These are phyloP conservation scores for Heliconius charithonia DNA, from an alignment of 2,888 invertebrate species.

Conservation along the genomic window DNA sequence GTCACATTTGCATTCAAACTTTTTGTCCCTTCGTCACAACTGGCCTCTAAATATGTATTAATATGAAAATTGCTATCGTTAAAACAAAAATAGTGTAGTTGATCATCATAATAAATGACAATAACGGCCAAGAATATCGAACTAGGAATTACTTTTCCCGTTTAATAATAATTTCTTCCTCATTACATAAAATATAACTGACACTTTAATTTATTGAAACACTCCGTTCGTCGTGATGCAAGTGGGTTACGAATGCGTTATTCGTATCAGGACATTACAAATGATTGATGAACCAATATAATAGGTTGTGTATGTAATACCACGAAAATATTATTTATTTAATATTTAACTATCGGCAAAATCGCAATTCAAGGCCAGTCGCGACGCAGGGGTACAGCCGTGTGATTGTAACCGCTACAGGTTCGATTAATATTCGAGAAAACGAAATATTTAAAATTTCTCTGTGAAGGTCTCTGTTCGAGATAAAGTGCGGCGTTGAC, in stretches of 20 bases:
- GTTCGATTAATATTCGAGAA: too few relatives aligned
- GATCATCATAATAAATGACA: neutral
- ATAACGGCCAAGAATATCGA: slow-evolving; percentile 34
- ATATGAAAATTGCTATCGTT: neutral
- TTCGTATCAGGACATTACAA: slow-evolving; percentile 61
- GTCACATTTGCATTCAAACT: too few relatives aligned
- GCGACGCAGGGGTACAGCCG: too few relatives aligned
- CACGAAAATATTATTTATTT: slow-evolving; percentile 50
- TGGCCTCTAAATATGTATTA: too few relatives aligned
- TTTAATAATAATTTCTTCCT: slow-evolving; percentile 59
- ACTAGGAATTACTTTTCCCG: slow-evolving; percentile 52
- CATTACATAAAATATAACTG: slow-evolving; percentile 64
- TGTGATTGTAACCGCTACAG: too few relatives aligned
- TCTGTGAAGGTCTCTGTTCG: too few relatives aligned
- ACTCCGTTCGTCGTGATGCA: slow-evolving; percentile 51
- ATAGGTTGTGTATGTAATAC: slow-evolving; percentile 68
- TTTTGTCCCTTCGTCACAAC: too few relatives aligned
- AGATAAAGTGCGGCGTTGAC: too few relatives aligned
- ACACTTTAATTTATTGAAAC: slow-evolving; percentile 70
- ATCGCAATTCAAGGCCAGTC: too few relatives aligned
- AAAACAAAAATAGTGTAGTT: neutral
- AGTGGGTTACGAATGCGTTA: slow-evolving; percentile 66
- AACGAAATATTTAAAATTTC: too few relatives aligned
- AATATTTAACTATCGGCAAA: neutral
- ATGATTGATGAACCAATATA: slow-evolving; percentile 66